A percentile compares a stretch with the other conserved stretches of the same genome.
Evolutionary conservation across 2,888 invertebrate species (phyloP).

Genomic region (Drosophila nigricruria): DNA sequence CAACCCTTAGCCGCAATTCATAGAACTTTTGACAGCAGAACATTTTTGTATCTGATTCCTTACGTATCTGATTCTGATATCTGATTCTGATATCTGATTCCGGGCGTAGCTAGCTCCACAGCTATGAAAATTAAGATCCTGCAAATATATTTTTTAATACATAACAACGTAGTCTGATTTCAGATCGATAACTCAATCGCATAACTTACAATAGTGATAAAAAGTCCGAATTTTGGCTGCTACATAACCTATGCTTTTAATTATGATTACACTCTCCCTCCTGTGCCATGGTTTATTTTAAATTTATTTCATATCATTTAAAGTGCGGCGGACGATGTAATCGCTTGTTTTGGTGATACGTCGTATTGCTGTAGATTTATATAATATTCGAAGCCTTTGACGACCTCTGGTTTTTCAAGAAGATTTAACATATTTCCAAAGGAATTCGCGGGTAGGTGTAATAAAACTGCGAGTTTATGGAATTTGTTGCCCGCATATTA

Average conservation of each 20-base stretch:
- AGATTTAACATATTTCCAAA: not conserved
- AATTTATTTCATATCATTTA: not conserved
- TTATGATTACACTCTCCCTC: not conserved
- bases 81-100: too few species aligned
- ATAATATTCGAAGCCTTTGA: not conserved
- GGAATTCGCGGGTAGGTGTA: not conserved
- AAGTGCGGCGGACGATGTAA: not conserved
- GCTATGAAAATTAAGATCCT: conserved; percentile 12
- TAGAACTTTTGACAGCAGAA: not conserved
- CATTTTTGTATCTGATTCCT: conserved; percentile 10
- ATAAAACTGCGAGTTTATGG: not conserved
- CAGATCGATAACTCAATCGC: not conserved
- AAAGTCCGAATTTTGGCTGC: conserved; percentile 1
- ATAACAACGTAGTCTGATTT: not conserved
- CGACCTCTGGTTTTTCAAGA: not conserved
- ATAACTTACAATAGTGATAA: conserved; percentile 31
- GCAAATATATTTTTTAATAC: conserved; percentile 26
- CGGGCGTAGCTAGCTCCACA: conserved; percentile 3
- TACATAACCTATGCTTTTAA: conserved; percentile 7
- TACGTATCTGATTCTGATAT: too few species aligned
- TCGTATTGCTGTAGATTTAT: not conserved
- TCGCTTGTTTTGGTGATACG: not conserved
- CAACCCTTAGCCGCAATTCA: conserved; percentile 8
- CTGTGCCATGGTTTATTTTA: not conserved
- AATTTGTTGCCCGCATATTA: not conserved